Evolutionary conservation across 2,113 vertebrate genomes (phyloP).

Genomic region (Cynoglossus semilaevis): DNA sequence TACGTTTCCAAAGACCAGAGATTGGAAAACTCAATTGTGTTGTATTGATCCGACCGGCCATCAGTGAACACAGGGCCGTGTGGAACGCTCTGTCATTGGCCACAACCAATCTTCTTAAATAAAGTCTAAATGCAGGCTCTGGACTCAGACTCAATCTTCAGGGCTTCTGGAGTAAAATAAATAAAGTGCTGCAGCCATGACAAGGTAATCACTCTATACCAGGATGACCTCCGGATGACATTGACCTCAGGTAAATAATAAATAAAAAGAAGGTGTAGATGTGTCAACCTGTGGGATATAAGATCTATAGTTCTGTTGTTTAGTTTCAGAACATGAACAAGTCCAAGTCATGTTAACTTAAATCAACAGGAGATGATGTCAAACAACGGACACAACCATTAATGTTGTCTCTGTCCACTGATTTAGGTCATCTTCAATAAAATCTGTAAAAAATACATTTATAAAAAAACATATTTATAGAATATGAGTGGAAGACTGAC

Average conservation of each 20-base stretch:
- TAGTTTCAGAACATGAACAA: too few species aligned
- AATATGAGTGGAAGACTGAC: too few species aligned
- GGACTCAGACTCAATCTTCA: slow-evolving; percentile 67
- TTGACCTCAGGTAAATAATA: slow-evolving; percentile 52
- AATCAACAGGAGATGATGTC: too few species aligned
- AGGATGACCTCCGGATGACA: slow-evolving; percentile 73
- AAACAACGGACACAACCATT: too few species aligned
- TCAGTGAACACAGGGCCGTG: slow-evolving; percentile 60
- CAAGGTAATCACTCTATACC: slow-evolving; percentile 69
- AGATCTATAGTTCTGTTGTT: too few species aligned
- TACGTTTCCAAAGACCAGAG: slow-evolving; percentile 65
- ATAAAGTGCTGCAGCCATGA: slow-evolving; percentile 55
- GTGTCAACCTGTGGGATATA: too few species aligned
- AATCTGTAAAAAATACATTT: too few species aligned
- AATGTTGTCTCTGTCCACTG: too few species aligned
- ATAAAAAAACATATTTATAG: too few species aligned
- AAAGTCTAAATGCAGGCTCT: slow-evolving; percentile 67
- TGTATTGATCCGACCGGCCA: slow-evolving; percentile 74
- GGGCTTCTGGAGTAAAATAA: slow-evolving; percentile 61
- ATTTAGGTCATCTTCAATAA: too few species aligned
- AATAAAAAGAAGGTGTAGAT: not conserved
- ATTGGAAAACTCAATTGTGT: slow-evolving; percentile 79
- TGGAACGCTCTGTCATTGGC: slow-evolving; percentile 30
- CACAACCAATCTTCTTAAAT: slow-evolving; percentile 74
- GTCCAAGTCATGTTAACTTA: too few species aligned